Evolutionary conservation across 2,113 vertebrate species (phyloP).

Genomic region (Pao palembangensis): DNA sequence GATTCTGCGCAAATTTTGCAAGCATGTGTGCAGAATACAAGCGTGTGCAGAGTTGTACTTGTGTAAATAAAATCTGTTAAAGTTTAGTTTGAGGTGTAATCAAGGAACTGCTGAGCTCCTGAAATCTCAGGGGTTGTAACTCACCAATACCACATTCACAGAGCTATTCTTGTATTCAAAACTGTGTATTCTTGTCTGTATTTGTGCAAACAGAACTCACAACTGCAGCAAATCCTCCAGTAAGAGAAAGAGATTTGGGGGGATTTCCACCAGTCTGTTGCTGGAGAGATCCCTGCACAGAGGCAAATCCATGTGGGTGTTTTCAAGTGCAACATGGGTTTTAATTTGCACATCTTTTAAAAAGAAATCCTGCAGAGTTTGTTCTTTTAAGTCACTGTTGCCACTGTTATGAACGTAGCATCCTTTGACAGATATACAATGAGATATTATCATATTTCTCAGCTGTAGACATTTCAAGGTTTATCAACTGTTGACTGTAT

Average conservation of each 20-base stretch:
- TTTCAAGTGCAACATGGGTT: neutral
- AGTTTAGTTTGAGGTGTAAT: too few species aligned
- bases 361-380: too few species aligned
- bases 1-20: too few species aligned
- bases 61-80: too few species aligned
- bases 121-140: neutral
- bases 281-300: conserved; percentile 84
- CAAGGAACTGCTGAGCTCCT: neutral
- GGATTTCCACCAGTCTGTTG: conserved; percentile 86
- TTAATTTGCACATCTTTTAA: too few species aligned
- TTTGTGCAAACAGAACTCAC: conserved; percentile 77
- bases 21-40: too few species aligned
- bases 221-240: conserved; percentile 90
- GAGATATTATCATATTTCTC: too few species aligned
- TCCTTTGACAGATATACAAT: too few species aligned
- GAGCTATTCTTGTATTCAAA: neutral
- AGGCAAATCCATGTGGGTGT: conserved; percentile 49
- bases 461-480: too few species aligned
- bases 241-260: conserved; percentile 81
- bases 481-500: too few species aligned
- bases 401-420: too few species aligned
- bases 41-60: neutral
- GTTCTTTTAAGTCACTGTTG: too few species aligned
- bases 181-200: conserved; percentile 2
- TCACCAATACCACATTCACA: neutral